Percentiles rank a stretch among this genome's conserved stretches.
Conservation (phyloP, 2,888 invertebrate genomes). For the Eupithecia insigniata region DNA sequence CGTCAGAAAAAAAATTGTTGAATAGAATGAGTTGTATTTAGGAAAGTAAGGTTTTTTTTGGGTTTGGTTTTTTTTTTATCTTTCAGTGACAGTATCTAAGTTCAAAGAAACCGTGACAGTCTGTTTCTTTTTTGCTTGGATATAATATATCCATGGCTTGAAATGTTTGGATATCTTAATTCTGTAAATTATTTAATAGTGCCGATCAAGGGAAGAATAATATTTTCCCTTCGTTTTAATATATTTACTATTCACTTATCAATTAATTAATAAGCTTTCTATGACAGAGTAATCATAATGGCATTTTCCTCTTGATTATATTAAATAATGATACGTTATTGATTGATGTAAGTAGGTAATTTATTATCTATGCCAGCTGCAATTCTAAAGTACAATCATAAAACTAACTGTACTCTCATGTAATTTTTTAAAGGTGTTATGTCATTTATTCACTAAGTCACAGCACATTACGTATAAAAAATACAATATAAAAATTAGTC, state of each 20-base stretch:
- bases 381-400: conserved; percentile 6
- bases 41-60: too few species aligned
- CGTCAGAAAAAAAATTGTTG: too few species aligned
- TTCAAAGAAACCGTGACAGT: too few species aligned
- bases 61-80: too few species aligned
- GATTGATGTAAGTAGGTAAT: conserved; percentile 14
- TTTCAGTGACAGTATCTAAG: too few species aligned
- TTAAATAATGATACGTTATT: conserved; percentile 9
- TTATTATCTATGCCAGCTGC: conserved; percentile 15
- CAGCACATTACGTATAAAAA: too few species aligned
- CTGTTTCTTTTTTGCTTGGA: background rate
- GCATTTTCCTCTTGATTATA: conserved; percentile 7
- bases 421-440: too few species aligned
- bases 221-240: background rate
- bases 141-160: too few species aligned
- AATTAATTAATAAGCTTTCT: background rate
- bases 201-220: background rate
- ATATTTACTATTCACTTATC: background rate
- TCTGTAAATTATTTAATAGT: background rate
- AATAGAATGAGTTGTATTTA: background rate
- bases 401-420: background rate
- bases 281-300: conserved; percentile 4
- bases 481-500: too few species aligned
- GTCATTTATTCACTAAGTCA: too few species aligned
- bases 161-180: background rate